Evolutionary conservation across 2,797 vertebrate genomes (phyloP), one percentile per base, ranked within the genome.

Genomic region (Oreortyx pictus): DNA sequence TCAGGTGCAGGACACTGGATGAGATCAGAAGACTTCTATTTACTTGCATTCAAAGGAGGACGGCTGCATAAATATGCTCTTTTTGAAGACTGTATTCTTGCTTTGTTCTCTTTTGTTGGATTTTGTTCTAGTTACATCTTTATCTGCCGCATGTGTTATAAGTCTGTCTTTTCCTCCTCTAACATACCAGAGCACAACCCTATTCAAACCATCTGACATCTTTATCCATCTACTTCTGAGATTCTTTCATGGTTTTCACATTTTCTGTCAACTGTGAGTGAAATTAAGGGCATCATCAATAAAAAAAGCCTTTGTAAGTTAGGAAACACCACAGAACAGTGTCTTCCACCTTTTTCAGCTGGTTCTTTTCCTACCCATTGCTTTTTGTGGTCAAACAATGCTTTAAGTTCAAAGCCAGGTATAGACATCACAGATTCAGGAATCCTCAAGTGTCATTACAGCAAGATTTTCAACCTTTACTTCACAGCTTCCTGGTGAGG

Each of bases 1-100:
- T 83, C 39, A 39, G 13, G 2, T 65, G 22, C 27, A 31, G 16
- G 71, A 88, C 72, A 54, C 9, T 13, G 70, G 9, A 75, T 56
- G 35, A 90, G 79, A 70, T 43, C 31, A 62, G 47, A 68, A 88
- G 25, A 46, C 12, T 29, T 59, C 11, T 2, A 25, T n/a, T 78
- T 39, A 60, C 46, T 60, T 62, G 10, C 3, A 5, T 44, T 71
- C 64, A 84, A 75, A 41, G 23, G 24, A 84, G 12, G 3, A 33
- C 1, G 18, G 71, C 49, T 70, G 50, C 56, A 60, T 70, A 68
- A 24, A 73, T 11, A 66, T 7, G 31, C 6, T 66, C 25, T 0
- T 70, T 81, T 73, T 84, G 37, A 96, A 86, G 8, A 66, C 23
- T 5, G 2, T 57, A 33, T 79, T 93, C 92, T 89, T 66, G 52